A percentile compares a stretch with the other conserved stretches of the same genome.
These are phyloP conservation scores for Eciton burchellii DNA, from an alignment of 1,140 invertebrate species.

Conservation along the genomic window DNA sequence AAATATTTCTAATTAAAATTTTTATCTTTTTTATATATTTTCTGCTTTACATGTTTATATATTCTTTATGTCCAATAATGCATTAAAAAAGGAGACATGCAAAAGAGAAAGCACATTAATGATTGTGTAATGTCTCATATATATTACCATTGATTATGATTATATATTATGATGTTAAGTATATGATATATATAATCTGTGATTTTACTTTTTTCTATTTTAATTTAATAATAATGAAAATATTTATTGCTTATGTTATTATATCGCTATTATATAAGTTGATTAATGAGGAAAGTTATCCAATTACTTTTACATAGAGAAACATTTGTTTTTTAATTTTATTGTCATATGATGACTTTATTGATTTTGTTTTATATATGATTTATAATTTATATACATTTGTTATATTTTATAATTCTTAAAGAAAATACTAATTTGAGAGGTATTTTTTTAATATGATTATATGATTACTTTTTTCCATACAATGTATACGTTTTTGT, in stretches of 20 bases:
- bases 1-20: slow-evolving; percentile 34
- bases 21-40: background rate
- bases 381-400: background rate
- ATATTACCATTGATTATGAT: slow-evolving; percentile 14
- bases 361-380: slow-evolving; percentile 27
- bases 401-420: slow-evolving; percentile 8
- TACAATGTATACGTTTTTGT: slow-evolving; percentile 21
- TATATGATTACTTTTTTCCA: slow-evolving; percentile 17
- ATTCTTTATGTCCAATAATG: slow-evolving; percentile 6
- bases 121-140: slow-evolving; percentile 1
- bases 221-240: slow-evolving; percentile 56
- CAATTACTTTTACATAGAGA: slow-evolving; percentile 19
- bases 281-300: slow-evolving; percentile 10
- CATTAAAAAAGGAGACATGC: background rate
- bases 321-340: slow-evolving; percentile 33
- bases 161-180: slow-evolving; percentile 31
- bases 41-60: background rate
- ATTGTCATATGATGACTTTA: background rate
- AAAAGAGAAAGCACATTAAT: background rate
- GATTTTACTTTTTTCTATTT: slow-evolving; percentile 72
- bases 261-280: slow-evolving; percentile 57
- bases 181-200: slow-evolving; percentile 68
- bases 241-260: slow-evolving; percentile 50
- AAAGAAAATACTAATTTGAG: slow-evolving; percentile 25
- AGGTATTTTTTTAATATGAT: slow-evolving; percentile 31